A percentile compares a stretch with the other conserved stretches of the same genome.
Conservation (phyloP, 2,888 invertebrate species). For the Himalopsyche kuldschensis region DNA sequence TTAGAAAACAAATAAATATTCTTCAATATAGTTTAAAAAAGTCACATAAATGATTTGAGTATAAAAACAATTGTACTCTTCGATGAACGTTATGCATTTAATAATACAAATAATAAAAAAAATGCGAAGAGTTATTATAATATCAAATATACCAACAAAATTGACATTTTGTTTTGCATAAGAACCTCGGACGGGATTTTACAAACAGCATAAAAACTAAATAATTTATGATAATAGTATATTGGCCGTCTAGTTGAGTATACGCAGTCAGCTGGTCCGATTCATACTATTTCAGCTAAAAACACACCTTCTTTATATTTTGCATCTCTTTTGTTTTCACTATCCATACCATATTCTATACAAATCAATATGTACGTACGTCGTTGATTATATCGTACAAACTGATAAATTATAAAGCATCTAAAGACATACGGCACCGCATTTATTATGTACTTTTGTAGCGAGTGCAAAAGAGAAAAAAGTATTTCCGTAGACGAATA, state of each 20-base stretch:
- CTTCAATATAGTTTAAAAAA: too few relatives aligned
- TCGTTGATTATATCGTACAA: background rate
- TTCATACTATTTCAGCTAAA: background rate
- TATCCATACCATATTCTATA: background rate
- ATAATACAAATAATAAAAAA: too few relatives aligned
- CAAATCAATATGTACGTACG: constrained; percentile 25
- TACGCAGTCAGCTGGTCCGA: constrained; percentile 11
- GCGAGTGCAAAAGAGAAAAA: background rate
- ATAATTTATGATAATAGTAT: background rate
- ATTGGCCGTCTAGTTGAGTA: background rate
- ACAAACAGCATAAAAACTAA: too few relatives aligned
- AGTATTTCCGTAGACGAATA: background rate
- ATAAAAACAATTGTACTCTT: too few relatives aligned
- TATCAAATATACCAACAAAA: too few relatives aligned
- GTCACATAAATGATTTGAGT: too few relatives aligned
- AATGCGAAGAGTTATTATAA: too few relatives aligned
- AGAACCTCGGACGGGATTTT: too few relatives aligned
- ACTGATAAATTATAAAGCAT: background rate
- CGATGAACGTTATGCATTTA: too few relatives aligned
- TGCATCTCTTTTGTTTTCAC: constrained; percentile 2
- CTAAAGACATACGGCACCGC: background rate
- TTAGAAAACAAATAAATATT: too few relatives aligned
- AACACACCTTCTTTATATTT: background rate
- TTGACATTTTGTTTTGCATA: too few relatives aligned
- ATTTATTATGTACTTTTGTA: background rate